Evolutionary conservation across 2,888 invertebrate genomes (phyloP).

Genomic region (Chaetoderma sp.): DNA sequence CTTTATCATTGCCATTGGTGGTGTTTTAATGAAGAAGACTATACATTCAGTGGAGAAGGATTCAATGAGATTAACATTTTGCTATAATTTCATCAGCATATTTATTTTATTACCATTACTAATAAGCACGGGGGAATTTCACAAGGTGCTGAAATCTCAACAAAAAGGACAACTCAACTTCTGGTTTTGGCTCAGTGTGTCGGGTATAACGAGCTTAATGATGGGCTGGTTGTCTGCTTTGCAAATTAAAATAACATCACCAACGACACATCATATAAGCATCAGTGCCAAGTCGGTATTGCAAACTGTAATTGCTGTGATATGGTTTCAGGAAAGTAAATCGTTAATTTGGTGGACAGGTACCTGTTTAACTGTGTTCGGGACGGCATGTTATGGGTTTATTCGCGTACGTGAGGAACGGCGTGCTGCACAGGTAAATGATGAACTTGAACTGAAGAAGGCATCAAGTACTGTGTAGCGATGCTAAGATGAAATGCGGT

Average conservation of each 20-base stretch:
- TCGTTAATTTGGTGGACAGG: slow-evolving; percentile 66
- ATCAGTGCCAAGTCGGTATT: slow-evolving; percentile 67
- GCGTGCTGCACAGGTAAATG: no score
- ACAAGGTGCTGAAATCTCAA: slow-evolving; percentile 43
- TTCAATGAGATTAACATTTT: slow-evolving; percentile 60
- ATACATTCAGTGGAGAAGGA: slow-evolving; percentile 54
- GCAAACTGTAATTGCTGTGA: slow-evolving; percentile 66
- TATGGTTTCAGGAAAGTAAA: slow-evolving; percentile 59
- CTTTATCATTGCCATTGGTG: slow-evolving; percentile 63
- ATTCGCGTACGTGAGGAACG: slow-evolving; percentile 38
- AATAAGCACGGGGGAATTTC: slow-evolving; percentile 57
- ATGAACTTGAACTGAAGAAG: no score
- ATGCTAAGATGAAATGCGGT: no score
- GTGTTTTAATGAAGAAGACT: slow-evolving; percentile 64
- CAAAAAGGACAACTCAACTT: slow-evolving; percentile 39
- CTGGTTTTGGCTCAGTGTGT: slow-evolving; percentile 53
- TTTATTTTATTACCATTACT: slow-evolving; percentile 61
- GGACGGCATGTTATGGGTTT: slow-evolving; percentile 61
- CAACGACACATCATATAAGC: slow-evolving; percentile 67
- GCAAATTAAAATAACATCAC: slow-evolving; percentile 68
- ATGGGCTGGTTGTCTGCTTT: slow-evolving; percentile 66
- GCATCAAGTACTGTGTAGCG: no score
- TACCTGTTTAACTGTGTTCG: slow-evolving; percentile 61
- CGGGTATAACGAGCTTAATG: slow-evolving; percentile 59
- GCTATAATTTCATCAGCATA: slow-evolving; percentile 60